These are phyloP conservation scores for Mactra quadrangularis DNA, from an alignment of 1,140 invertebrate species.

Conservation along the genomic window DNA sequence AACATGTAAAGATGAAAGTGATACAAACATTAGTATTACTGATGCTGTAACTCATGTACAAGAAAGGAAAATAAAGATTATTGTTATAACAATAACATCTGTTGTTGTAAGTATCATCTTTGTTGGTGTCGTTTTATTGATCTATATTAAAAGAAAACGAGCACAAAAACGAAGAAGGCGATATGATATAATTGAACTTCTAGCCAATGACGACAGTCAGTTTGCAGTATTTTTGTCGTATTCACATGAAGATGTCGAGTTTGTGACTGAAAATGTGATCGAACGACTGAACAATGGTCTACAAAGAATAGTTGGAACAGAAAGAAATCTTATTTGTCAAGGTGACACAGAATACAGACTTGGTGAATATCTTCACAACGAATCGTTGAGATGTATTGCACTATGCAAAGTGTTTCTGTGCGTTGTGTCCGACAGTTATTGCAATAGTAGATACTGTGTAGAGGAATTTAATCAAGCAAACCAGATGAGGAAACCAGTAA, in stretches of 20 bases:
- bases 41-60: too few species aligned
- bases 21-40: too few species aligned
- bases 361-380: not conserved
- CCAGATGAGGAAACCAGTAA: not conserved
- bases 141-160: too few species aligned
- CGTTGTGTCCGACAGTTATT: not conserved
- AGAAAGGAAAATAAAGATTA: too few species aligned
- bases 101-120: too few species aligned
- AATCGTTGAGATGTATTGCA: not conserved
- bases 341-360: conserved; percentile 16
- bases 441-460: not conserved
- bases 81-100: too few species aligned
- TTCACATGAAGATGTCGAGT: conserved; percentile 17
- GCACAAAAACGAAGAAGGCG: too few species aligned
- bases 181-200: too few species aligned
- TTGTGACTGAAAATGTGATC: not conserved
- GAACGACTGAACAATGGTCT: not conserved
- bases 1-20: too few species aligned
- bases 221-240: conserved; percentile 16
- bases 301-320: not conserved
- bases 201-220: too few species aligned
- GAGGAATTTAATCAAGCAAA: conserved; percentile 19
- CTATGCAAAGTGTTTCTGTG: not conserved
- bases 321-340: conserved; percentile 17
- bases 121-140: too few species aligned